phyloP scores from a whole-genome alignment of 53 echinoderm and acorn worm species.

The Arbacia lixula region DNA sequence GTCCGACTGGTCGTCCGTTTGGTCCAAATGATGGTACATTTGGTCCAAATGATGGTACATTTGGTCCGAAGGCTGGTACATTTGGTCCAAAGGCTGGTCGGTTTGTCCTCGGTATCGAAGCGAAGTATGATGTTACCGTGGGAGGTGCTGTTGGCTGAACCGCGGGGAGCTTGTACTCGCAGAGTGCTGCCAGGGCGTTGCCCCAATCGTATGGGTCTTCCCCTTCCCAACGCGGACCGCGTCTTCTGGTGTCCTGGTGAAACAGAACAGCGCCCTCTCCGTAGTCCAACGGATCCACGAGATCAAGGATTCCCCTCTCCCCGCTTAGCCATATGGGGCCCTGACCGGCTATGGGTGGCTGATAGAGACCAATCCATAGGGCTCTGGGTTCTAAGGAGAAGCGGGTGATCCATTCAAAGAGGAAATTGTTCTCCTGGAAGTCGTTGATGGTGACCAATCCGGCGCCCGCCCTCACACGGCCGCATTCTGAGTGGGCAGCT shows the following conservation, averaged over 20 bases:
- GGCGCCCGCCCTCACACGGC: not conserved
- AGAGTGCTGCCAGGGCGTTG: conserved; percentile 5
- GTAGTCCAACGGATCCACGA: conserved; percentile 35
- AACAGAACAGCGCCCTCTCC: conserved; percentile 52
- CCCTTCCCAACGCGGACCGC: conserved; percentile 9
- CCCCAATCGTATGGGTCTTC: conserved; percentile 38
- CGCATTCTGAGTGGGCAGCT: conserved; percentile 18
- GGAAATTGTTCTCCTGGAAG: conserved; percentile 22
- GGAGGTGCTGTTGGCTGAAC: not conserved
- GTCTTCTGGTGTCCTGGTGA: not conserved
- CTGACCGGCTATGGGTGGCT: not conserved
- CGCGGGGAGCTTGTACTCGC: conserved; percentile 19
- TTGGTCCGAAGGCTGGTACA: no score
- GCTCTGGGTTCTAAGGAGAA: conserved; percentile 21
- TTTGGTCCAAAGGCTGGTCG: not conserved
- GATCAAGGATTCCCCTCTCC: conserved; percentile 26
- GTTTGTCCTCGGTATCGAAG: not conserved
- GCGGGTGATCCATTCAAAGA: conserved; percentile 25
- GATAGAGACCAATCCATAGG: conserved; percentile 45
- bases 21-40: no score
- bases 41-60: no score
- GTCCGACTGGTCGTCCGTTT: no score
- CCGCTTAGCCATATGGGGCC: conserved; percentile 38
- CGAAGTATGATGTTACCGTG: not conserved
- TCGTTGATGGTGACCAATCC: conserved; percentile 49